Conservation (phyloP, 2,888 invertebrate genomes). For the Drosophila borborema region DNA sequence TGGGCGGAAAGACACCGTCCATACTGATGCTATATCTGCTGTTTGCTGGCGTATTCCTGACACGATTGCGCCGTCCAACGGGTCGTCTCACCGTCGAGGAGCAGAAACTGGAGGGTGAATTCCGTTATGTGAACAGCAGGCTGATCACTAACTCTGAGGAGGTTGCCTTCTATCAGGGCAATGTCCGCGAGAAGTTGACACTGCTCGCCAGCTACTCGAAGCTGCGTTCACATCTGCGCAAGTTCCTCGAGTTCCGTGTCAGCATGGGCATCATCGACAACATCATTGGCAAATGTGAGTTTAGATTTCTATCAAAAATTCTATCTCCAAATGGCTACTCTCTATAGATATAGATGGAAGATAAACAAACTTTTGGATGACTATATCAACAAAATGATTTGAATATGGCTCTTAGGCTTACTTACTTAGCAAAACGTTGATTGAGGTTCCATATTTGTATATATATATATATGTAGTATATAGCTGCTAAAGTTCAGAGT, state of each 20-base stretch:
- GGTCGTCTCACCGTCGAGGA: slow-evolving; percentile 95
- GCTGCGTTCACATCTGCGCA: slow-evolving; percentile 93
- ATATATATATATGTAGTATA: background rate
- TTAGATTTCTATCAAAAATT: too few relatives aligned
- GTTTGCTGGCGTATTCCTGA: slow-evolving; percentile 93
- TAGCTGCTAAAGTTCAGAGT: background rate
- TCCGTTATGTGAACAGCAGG: slow-evolving; percentile 97
- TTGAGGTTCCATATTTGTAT: background rate
- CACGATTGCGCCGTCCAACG: slow-evolving; percentile 94
- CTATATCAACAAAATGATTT: background rate
- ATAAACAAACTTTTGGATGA: background rate
- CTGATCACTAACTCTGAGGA: slow-evolving; percentile 99
- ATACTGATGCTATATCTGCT: slow-evolving; percentile 95
- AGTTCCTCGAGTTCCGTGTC: slow-evolving; percentile 95
- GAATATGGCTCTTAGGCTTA: background rate
- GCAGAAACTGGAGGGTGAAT: slow-evolving; percentile 99
- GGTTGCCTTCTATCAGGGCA: slow-evolving; percentile 90
- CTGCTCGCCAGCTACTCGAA: slow-evolving; percentile 95
- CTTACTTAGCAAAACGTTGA: background rate
- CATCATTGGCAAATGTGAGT: slow-evolving; percentile 96
- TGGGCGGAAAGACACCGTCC: slow-evolving; percentile 95
- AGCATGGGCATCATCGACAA: slow-evolving; percentile 98
- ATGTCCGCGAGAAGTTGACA: slow-evolving; percentile 94
- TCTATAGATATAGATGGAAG: background rate
- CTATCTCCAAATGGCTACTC: too few relatives aligned